These are phyloP conservation scores for Drosophila ficusphila DNA, from an alignment of 1,140 invertebrate species.

Conservation along the genomic window DNA sequence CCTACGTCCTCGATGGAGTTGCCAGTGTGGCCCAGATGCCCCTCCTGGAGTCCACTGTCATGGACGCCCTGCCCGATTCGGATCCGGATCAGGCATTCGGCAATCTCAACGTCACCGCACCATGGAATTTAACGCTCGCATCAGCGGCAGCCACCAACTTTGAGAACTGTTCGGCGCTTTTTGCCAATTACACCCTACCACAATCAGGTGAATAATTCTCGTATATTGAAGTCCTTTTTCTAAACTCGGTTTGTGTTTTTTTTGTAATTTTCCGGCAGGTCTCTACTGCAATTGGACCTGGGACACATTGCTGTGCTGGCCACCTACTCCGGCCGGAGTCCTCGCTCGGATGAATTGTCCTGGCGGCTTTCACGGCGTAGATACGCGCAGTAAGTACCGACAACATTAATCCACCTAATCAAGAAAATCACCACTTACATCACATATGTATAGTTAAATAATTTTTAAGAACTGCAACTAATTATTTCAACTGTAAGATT, in stretches of 20 bases:
- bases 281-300: constrained; percentile 89
- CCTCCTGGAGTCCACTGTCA: constrained; percentile 26
- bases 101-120: constrained; percentile 8
- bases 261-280: constrained; percentile 31
- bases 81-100: background rate
- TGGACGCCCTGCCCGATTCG: constrained; percentile 10
- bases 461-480: too few relatives aligned
- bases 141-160: constrained; percentile 56
- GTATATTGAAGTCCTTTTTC: too few relatives aligned
- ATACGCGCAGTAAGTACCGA: constrained; percentile 90
- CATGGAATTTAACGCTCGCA: constrained; percentile 52
- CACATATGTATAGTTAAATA: too few relatives aligned
- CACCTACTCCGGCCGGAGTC: constrained; percentile 88
- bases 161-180: constrained; percentile 71
- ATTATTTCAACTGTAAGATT: background rate
- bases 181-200: constrained; percentile 77
- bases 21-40: constrained; percentile 34
- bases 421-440: too few relatives aligned
- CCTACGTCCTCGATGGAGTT: constrained; percentile 31
- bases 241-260: background rate
- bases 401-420: background rate
- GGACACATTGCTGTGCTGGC: constrained; percentile 92
- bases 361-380: constrained; percentile 87
- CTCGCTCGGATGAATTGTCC: constrained; percentile 89
- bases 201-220: constrained; percentile 49